A percentile compares a stretch with the other conserved stretches of the same genome.
Conservation (phyloP, 2,113 vertebrate species). For the Cichladusa arquata region DNA sequence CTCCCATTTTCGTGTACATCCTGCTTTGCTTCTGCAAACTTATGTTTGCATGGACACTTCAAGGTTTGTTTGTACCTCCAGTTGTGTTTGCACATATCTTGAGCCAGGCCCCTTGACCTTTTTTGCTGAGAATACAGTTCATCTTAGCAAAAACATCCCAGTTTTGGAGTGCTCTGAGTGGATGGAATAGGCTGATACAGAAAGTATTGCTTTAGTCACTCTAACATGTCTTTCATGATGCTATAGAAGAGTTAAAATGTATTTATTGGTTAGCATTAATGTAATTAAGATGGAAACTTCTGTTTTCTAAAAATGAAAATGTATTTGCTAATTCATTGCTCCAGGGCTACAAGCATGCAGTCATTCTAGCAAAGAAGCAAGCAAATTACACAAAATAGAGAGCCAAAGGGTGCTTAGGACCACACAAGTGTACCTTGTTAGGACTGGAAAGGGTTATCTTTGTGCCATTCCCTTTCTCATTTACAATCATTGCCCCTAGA, state of each 20-base stretch:
- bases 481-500: conserved; percentile 12
- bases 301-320: background rate
- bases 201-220: background rate
- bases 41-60: background rate
- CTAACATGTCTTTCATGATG: background rate
- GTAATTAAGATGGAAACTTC: background rate
- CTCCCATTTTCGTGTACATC: rapidly evolving
- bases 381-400: conserved; percentile 6
- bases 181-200: background rate
- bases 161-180: background rate
- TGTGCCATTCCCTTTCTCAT: conserved; percentile 45
- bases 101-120: background rate
- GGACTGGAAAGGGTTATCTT: conserved; percentile 43
- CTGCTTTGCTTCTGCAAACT: background rate
- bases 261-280: background rate
- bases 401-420: conserved; percentile 19
- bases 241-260: background rate
- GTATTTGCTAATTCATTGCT: background rate
- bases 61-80: background rate
- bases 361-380: background rate
- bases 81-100: background rate
- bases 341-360: background rate
- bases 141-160: background rate
- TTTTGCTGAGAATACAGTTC: background rate
- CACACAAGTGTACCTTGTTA: conserved; percentile 55